Evolutionary conservation across 2,888 invertebrate genomes (phyloP).

Genomic region (Drosophila tripunctata): DNA sequence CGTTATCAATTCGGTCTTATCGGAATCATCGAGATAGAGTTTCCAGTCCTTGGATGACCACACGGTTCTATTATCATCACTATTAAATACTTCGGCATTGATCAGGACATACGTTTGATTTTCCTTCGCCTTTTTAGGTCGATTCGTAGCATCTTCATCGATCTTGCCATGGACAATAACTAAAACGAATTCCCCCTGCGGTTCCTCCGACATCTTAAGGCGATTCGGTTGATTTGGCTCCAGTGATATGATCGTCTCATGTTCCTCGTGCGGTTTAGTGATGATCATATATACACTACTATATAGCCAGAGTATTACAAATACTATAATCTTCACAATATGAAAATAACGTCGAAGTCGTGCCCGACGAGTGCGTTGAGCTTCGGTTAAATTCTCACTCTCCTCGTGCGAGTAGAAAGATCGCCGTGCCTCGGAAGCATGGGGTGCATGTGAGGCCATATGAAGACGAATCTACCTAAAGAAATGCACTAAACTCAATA

Average conservation of each 20-base stretch:
- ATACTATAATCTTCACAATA: conserved; percentile 11
- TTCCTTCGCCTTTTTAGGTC: not conserved
- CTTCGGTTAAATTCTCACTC: conserved; percentile 6
- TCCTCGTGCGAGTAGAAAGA: conserved; percentile 14
- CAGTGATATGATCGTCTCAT: not conserved
- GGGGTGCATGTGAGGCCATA: conserved; percentile 10
- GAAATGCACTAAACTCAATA: not conserved
- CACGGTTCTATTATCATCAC: not conserved
- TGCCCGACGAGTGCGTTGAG: conserved; percentile 7
- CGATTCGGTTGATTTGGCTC: not conserved
- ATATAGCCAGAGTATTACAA: conserved; percentile 26
- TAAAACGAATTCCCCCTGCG: not conserved
- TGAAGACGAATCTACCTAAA: not conserved
- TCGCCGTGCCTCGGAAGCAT: conserved; percentile 24
- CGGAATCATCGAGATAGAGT: not conserved
- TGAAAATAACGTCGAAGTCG: not conserved
- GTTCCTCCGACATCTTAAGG: not conserved
- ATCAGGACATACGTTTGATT: not conserved
- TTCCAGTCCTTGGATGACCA: conserved; percentile 19
- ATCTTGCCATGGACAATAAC: conserved; percentile 21
- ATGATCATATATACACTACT: conserved; percentile 20
- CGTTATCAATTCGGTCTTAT: not conserved
- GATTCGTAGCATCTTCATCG: conserved; percentile 11
- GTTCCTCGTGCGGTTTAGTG: not conserved
- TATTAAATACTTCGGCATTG: not conserved